Percentiles rank a stretch among this genome's conserved stretches.
Conservation (phyloP, 2,113 vertebrate species). For the Acanthochromis polyacanthus region DNA sequence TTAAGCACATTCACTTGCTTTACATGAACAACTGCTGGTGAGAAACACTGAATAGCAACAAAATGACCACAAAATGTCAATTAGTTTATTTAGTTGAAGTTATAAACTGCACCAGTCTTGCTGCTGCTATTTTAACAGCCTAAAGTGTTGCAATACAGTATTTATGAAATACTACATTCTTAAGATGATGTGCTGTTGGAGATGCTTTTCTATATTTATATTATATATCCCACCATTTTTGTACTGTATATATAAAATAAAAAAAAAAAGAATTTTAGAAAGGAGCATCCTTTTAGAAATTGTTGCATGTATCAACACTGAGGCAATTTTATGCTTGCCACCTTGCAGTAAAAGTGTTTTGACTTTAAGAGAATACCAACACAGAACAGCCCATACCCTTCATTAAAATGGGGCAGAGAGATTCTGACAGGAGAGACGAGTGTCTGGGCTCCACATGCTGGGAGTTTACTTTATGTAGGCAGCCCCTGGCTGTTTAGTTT, state of each 20-base stretch:
- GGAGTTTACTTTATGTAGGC: constrained; percentile 75
- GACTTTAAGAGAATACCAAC: neutral
- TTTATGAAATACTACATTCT: neutral
- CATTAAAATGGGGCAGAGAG: constrained; percentile 13
- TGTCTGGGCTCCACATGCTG: constrained; percentile 71
- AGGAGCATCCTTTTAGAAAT: neutral
- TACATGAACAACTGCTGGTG: neutral
- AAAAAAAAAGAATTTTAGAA: neutral
- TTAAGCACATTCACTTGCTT: neutral
- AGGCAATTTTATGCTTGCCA: neutral
- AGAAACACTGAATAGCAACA: neutral
- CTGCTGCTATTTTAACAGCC: neutral
- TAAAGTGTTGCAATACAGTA: neutral
- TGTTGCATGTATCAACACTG: neutral
- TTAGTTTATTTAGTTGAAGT: neutral
- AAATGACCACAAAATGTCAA: neutral
- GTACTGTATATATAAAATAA: neutral
- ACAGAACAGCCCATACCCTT: constrained; percentile 34
- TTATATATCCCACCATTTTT: neutral
- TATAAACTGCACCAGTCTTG: neutral
- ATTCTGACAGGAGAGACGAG: constrained; percentile 55
- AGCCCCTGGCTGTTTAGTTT: constrained; percentile 73
- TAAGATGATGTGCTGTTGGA: neutral
- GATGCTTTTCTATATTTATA: neutral
- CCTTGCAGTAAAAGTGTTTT: neutral